A percentile compares a stretch with the other conserved stretches of the same genome.
Evolutionary conservation across 2,888 invertebrate species (phyloP).

Genomic region (Herminia tarsipennalis): DNA sequence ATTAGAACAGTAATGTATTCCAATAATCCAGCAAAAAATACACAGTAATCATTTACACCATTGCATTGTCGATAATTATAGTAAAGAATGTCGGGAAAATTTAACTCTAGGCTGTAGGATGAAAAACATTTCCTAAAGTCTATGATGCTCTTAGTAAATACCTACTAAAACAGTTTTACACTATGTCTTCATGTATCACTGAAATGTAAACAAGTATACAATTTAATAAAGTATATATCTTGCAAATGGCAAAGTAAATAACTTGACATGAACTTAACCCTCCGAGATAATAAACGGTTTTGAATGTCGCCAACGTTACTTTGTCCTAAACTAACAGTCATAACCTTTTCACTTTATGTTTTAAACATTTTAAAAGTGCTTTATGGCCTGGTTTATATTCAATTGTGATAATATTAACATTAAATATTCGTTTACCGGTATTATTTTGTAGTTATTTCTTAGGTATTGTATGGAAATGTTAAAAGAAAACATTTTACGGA

Average conservation of each 20-base stretch:
- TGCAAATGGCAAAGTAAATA: constrained; percentile 18
- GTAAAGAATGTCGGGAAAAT: too few species aligned
- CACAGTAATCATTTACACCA: too few species aligned
- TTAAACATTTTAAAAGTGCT: constrained; percentile 6
- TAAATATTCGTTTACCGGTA: not conserved
- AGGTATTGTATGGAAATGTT: too few species aligned
- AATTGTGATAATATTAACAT: not conserved
- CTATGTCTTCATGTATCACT: too few species aligned
- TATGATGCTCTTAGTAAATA: too few species aligned
- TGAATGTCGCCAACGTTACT: constrained; percentile 17
- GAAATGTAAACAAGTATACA: not conserved
- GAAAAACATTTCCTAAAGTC: too few species aligned
- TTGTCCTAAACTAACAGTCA: constrained; percentile 21
- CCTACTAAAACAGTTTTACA: too few species aligned
- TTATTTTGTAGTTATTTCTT: not conserved
- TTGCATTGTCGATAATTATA: too few species aligned
- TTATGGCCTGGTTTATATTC: not conserved
- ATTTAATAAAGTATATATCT: not conserved
- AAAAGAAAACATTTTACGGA: too few species aligned
- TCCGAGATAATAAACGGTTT: constrained; percentile 10
- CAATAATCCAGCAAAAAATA: too few species aligned
- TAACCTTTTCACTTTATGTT: constrained; percentile 15
- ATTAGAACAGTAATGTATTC: too few species aligned
- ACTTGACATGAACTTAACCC: constrained; percentile 4
- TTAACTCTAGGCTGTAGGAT: too few species aligned